Evolutionary conservation across 1,140 invertebrate species (phyloP).

Genomic region (Drosophila pseudoananassae): DNA sequence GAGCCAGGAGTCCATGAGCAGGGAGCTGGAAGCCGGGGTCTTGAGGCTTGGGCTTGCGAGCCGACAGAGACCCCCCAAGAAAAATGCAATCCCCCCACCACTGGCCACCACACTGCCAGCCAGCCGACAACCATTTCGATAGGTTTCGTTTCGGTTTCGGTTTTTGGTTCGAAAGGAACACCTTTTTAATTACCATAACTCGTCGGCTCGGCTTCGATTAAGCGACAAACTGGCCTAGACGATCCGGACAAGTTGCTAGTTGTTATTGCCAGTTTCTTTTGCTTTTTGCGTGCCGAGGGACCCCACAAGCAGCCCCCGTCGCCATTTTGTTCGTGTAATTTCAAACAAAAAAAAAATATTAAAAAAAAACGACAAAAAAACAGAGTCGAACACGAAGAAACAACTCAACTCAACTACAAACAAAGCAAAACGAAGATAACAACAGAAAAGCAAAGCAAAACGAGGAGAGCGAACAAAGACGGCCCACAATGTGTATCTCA

Average conservation of each 20-base stretch:
- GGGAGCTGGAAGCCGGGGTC: no score
- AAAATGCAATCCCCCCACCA: slow-evolving; percentile 5
- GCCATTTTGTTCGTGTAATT: slow-evolving; percentile 76
- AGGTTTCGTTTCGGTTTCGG: slow-evolving; percentile 24
- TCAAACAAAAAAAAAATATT: slow-evolving; percentile 38
- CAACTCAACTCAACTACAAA: slow-evolving; percentile 33
- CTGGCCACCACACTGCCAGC: no score
- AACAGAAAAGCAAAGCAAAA: slow-evolving; percentile 15
- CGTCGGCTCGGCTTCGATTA: slow-evolving; percentile 77
- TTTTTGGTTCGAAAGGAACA: slow-evolving; percentile 69
- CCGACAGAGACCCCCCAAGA: slow-evolving; percentile 58
- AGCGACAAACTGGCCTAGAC: slow-evolving; percentile 66
- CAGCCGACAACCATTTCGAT: slow-evolving; percentile 23
- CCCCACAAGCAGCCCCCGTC: slow-evolving; percentile 62
- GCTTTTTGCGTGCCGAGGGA: slow-evolving; percentile 51
- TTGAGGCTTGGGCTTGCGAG: no score
- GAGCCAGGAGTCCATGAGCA: background rate
- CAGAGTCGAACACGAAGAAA: slow-evolving; percentile 10
- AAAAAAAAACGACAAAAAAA: slow-evolving; percentile 4
- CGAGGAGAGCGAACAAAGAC: slow-evolving; percentile 36
- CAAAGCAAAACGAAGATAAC: background rate
- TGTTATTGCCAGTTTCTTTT: slow-evolving; percentile 13
- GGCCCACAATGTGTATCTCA: slow-evolving; percentile 45
- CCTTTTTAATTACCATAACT: slow-evolving; percentile 83
- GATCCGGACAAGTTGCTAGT: slow-evolving; percentile 37